phyloP scores from a whole-genome alignment of 2,113 vertebrate species.

The Sterna hirundo region DNA sequence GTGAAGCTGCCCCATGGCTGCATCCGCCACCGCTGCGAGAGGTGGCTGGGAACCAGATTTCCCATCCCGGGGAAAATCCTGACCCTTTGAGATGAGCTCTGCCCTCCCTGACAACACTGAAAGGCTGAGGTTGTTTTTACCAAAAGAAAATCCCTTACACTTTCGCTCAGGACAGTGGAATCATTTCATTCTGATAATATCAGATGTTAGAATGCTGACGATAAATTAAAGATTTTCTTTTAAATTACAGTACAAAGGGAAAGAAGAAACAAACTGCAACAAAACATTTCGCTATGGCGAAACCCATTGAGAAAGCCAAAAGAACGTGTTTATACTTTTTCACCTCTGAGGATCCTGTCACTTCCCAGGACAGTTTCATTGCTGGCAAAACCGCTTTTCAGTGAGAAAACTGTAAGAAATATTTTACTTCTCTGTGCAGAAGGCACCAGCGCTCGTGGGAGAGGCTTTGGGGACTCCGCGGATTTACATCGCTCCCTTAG shows the following conservation, averaged over 20 bases:
- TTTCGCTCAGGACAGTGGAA: background rate
- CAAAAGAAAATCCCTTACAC: background rate
- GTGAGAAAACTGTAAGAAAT: background rate
- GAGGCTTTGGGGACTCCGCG: background rate
- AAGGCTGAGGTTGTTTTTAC: background rate
- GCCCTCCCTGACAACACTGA: background rate
- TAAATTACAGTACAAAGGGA: too few relatives aligned
- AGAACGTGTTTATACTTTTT: rapidly evolving
- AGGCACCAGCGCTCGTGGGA: background rate
- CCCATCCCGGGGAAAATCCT: background rate
- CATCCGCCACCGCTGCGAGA: background rate
- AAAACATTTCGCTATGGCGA: background rate
- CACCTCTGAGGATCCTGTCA: too few relatives aligned
- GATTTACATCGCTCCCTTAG: background rate
- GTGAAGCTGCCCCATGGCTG: background rate
- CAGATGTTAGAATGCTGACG: background rate
- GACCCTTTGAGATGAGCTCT: background rate
- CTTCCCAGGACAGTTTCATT: background rate
- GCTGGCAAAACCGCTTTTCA: background rate
- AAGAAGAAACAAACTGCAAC: background rate
- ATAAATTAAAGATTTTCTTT: background rate
- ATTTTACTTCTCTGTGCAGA: background rate
- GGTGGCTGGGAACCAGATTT: background rate
- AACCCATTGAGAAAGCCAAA: background rate
- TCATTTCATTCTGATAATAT: background rate